These are phyloP conservation scores for Atta colombica DNA, from an alignment of 1,140 invertebrate species.

Conservation along the genomic window DNA sequence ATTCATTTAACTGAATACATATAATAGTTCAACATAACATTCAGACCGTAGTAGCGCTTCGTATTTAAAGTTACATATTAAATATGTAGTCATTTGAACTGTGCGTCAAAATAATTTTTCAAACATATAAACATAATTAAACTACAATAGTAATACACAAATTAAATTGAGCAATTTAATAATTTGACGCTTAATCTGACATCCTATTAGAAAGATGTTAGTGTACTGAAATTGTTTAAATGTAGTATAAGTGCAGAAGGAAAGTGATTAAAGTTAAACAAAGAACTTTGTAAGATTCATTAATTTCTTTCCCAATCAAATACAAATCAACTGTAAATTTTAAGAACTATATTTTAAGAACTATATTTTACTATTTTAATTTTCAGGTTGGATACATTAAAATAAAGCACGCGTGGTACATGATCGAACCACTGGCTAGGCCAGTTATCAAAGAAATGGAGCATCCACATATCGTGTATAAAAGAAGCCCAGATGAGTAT, in stretches of 20 bases:
- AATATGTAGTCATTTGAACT: no score
- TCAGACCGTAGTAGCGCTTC: no score
- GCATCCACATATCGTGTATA: constrained; percentile 79
- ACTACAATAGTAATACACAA: no score
- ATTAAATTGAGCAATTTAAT: no score
- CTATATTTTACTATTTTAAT: constrained; percentile 51
- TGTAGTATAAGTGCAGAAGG: background rate
- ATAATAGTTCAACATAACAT: no score
- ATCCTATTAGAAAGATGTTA: no score
- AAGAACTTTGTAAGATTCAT: background rate
- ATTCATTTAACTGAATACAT: no score
- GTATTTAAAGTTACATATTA: no score
- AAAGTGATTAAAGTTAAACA: background rate
- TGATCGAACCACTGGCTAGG: constrained; percentile 87
- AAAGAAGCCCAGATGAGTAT: constrained; percentile 59
- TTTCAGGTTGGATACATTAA: constrained; percentile 86
- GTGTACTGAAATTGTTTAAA: no score
- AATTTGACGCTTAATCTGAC: no score
- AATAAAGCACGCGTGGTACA: constrained; percentile 83
- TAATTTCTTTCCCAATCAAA: background rate
- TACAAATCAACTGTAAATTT: background rate
- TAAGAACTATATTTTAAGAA: background rate
- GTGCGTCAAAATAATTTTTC: no score
- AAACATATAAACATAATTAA: no score
- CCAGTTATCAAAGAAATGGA: constrained; percentile 70